Conservation (phyloP, 2,888 invertebrate genomes). For the Epinotia nisella region DNA sequence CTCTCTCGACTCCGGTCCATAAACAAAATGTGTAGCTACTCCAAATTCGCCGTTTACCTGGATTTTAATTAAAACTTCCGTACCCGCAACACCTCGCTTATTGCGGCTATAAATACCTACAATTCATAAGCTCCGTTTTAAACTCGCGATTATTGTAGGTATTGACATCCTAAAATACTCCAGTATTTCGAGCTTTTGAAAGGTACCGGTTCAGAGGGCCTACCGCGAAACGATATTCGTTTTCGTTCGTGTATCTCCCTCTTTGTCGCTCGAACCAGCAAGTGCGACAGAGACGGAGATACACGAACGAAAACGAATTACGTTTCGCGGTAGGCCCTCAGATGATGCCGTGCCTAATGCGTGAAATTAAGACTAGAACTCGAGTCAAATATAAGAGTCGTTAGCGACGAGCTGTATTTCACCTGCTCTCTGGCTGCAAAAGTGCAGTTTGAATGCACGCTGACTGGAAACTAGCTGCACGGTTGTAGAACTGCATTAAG, state of each 20-base stretch:
- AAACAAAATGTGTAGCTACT: background rate
- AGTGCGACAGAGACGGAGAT: too few relatives aligned
- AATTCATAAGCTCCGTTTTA: slow-evolving; percentile 10
- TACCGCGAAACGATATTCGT: too few relatives aligned
- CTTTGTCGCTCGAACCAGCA: too few relatives aligned
- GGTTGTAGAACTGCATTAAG: too few relatives aligned
- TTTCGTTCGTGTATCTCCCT: too few relatives aligned
- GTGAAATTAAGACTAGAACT: slow-evolving; percentile 2
- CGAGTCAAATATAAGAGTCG: too few relatives aligned
- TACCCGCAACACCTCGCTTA: slow-evolving; percentile 9
- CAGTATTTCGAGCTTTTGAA: slow-evolving; percentile 18
- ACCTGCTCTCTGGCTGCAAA: too few relatives aligned
- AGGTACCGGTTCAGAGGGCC: background rate
- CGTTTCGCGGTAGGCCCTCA: too few relatives aligned
- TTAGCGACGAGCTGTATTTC: too few relatives aligned
- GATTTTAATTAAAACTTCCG: slow-evolving; percentile 26
- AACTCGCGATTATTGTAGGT: background rate
- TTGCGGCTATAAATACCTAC: slow-evolving; percentile 9
- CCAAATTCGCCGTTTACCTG: background rate
- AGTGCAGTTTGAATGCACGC: too few relatives aligned
- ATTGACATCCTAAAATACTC: background rate
- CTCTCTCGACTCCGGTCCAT: background rate
- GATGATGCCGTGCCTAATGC: background rate
- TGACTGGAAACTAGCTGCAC: too few relatives aligned
- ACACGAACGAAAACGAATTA: too few relatives aligned